Percentiles rank a stretch among this genome's conserved stretches.
Conservation (phyloP, 2,113 vertebrate genomes). For the Anhinga rufa region DNA sequence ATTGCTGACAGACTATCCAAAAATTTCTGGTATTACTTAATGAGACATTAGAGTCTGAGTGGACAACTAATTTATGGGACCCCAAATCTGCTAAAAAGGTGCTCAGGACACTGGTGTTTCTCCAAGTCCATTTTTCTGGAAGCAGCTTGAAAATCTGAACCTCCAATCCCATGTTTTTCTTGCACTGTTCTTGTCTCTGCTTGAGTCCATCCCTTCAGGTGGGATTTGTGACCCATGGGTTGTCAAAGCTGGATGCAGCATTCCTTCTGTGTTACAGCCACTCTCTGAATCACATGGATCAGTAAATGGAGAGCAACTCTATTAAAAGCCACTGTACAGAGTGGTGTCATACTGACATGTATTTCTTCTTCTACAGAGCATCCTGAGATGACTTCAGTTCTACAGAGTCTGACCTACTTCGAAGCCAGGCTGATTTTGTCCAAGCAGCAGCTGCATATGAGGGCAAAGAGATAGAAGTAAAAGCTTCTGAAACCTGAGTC, state of each 20-base stretch:
- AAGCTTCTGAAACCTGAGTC: background rate
- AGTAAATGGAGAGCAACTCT: background rate
- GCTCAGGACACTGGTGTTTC: background rate
- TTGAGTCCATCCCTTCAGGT: background rate
- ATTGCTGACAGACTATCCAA: background rate
- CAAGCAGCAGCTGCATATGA: background rate
- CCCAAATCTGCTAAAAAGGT: background rate
- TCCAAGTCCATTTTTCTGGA: background rate
- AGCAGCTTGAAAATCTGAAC: background rate
- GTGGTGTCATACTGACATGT: conserved; percentile 11
- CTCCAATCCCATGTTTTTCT: background rate
- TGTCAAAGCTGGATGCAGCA: background rate
- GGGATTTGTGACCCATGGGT: background rate
- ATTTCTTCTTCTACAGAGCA: background rate
- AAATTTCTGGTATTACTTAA: background rate
- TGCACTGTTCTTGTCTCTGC: background rate
- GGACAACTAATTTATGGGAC: background rate
- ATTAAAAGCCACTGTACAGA: background rate
- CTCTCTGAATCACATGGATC: background rate
- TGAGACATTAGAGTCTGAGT: background rate
- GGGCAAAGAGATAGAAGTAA: background rate
- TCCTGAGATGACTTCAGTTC: background rate
- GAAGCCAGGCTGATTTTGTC: background rate
- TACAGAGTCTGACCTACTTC: background rate
- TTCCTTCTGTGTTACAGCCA: background rate